Evolutionary conservation across 2,888 invertebrate species (phyloP), one percentile per base, ranked within the genome.

Genomic region (Ypsolopha scabrella): DNA sequence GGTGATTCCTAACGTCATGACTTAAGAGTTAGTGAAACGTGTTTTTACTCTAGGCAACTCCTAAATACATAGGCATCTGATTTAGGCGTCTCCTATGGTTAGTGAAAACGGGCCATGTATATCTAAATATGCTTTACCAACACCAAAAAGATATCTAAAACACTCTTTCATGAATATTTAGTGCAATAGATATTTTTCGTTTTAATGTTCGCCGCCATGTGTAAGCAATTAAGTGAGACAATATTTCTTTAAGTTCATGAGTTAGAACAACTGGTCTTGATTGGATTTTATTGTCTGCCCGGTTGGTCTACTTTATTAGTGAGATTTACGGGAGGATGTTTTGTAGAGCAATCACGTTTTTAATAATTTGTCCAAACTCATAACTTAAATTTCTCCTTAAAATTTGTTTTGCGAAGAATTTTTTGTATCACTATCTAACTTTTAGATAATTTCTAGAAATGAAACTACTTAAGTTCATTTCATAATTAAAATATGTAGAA

Each of bases 281-380:
- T 83, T 81, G 79, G 61, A 63, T 78, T 82, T 83, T 80, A 83
- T 85, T 82, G 76, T 80, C 72, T 70, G 65, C 70, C 63, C 68
- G 65, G 72, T 72, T 75, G 74, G 71, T 76, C 74, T 74, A 73
- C 65, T 73, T 71, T 65, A 64, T 66, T 67, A 53, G 50, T 14
- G 51, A 51, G 52, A 60, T 59, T 62, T 57, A 61, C 54, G 50
- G 60, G 6, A 9, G 46, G n/a, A 35, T 34, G 35, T 35, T 9
- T 46, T 46, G 33, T 46, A 10, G 35, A n/a, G 34, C 34, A 24
- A 24, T 24, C 24, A 24, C 24, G 24, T 24, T 24, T 4, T 24
- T 24, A n/a, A 24, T 24, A 24, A 2, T 24, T 24, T 24, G 2
- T 24, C 24, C 24, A 3, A n/a, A 2, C 38, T 37, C 37, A 37